A percentile compares a stretch with the other conserved stretches of the same genome.
Conservation (phyloP, 2,113 vertebrate species). For the Corythoichthys intestinalis region DNA sequence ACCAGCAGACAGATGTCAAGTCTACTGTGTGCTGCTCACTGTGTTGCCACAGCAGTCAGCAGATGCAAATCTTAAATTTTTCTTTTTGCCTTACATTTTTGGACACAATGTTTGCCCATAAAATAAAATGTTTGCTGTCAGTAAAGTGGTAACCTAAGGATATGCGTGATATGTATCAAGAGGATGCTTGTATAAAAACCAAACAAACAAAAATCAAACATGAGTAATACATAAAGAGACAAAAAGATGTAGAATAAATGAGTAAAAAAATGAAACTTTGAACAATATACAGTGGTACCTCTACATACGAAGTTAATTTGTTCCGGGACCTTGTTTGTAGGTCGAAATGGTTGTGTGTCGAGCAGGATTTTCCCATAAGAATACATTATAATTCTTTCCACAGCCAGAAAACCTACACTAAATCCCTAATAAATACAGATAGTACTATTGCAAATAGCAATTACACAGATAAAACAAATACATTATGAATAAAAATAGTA, state of each 20-base stretch:
- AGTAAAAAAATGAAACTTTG: background rate
- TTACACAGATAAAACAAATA: no score
- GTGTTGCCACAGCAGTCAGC: constrained; percentile 37
- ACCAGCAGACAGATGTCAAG: constrained; percentile 51
- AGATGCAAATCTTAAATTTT: constrained; percentile 50
- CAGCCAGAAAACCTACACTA: no score
- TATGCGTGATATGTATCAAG: constrained; percentile 6
- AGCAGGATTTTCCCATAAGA: no score
- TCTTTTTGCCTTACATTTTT: background rate
- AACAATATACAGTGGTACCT: no score
- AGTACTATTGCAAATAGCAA: no score
- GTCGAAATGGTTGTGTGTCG: no score
- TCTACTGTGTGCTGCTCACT: constrained; percentile 31
- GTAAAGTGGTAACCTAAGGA: background rate
- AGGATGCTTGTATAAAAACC: background rate
- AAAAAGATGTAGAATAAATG: background rate
- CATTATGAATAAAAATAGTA: no score
- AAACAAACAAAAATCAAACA: background rate
- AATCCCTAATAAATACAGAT: no score
- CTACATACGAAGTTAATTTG: no score
- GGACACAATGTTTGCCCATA: background rate
- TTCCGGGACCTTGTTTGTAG: no score
- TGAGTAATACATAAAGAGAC: background rate
- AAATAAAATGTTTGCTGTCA: constrained; percentile 3
- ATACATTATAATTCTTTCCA: no score